phyloP scores from a whole-genome alignment of 2,888 invertebrate species.

The Metalampra italica region DNA sequence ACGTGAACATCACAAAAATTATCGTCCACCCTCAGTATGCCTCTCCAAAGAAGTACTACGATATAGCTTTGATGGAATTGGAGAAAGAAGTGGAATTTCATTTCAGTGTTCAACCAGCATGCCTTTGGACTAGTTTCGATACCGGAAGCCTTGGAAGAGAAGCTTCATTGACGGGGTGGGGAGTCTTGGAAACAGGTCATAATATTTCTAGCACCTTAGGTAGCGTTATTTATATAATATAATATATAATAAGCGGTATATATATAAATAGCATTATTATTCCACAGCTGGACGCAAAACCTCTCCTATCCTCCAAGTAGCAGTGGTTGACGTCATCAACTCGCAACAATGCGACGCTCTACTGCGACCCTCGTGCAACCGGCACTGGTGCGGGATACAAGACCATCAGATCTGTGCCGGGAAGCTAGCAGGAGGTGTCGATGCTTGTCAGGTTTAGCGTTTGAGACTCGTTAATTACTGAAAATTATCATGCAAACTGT shows the following conservation, averaged over 20 bases:
- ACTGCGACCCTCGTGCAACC: slow-evolving; percentile 30
- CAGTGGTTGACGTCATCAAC: slow-evolving; percentile 40
- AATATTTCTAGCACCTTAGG: neutral
- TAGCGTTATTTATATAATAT: no score
- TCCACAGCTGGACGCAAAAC: slow-evolving; percentile 26
- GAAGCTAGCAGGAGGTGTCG: slow-evolving; percentile 48
- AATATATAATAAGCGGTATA: no score
- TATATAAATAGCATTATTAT: no score
- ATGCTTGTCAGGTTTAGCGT: slow-evolving; percentile 62
- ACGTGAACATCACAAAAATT: slow-evolving; percentile 35
- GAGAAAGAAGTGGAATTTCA: slow-evolving; percentile 29
- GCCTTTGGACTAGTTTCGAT: slow-evolving; percentile 37
- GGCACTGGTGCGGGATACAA: slow-evolving; percentile 44
- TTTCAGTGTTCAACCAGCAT: slow-evolving; percentile 44
- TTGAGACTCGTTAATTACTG: no score
- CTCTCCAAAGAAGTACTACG: slow-evolving; percentile 47
- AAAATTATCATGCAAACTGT: no score
- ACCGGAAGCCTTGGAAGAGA: slow-evolving; percentile 23
- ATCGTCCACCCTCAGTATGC: slow-evolving; percentile 40
- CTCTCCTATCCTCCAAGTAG: slow-evolving; percentile 45
- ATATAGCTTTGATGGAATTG: slow-evolving; percentile 52
- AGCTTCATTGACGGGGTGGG: slow-evolving; percentile 52
- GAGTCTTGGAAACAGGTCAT: slow-evolving; percentile 39
- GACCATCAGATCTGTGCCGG: slow-evolving; percentile 56
- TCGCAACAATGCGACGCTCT: slow-evolving; percentile 30